phyloP scores from a whole-genome alignment of 2,797 vertebrate species.

The Poecilia gillii region DNA sequence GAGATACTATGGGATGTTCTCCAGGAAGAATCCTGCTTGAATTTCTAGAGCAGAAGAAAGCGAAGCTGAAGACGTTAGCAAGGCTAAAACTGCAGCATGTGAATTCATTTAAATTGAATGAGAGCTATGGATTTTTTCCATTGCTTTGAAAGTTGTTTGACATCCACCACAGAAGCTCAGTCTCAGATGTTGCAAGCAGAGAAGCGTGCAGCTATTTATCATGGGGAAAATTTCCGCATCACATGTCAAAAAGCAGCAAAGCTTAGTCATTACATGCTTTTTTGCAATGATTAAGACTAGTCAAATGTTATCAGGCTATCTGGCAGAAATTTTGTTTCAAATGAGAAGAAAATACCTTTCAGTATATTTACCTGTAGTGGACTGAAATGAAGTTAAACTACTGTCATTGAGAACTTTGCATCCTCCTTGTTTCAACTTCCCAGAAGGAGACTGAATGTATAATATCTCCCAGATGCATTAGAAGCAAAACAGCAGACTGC shows the following conservation, averaged over 20 bases:
- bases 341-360: neutral
- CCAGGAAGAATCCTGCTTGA: slow-evolving; percentile 62
- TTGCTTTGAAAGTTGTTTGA: slow-evolving; percentile 53
- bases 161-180: slow-evolving; percentile 45
- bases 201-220: slow-evolving; percentile 31
- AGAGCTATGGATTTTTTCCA: slow-evolving; percentile 59
- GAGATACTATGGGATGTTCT: slow-evolving; percentile 58
- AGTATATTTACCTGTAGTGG: slow-evolving; percentile 1
- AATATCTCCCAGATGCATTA: slow-evolving; percentile 34
- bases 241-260: slow-evolving; percentile 35
- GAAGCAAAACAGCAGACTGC: slow-evolving; percentile 31
- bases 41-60: slow-evolving; percentile 59
- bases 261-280: slow-evolving; percentile 4
- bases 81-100: slow-evolving; percentile 57
- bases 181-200: slow-evolving; percentile 45
- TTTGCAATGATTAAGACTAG: slow-evolving; percentile 6
- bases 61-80: slow-evolving; percentile 23
- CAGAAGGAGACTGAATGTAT: slow-evolving; percentile 52
- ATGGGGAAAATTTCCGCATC: slow-evolving; percentile 39
- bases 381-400: slow-evolving; percentile 14
- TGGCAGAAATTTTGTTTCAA: neutral
- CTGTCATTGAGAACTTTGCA: slow-evolving; percentile 10
- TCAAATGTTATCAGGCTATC: neutral
- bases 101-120: slow-evolving; percentile 71
- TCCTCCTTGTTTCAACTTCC: slow-evolving; percentile 25